Evolutionary conservation across 2,113 vertebrate genomes (phyloP).

Genomic region (Seriola quinqueradiata): DNA sequence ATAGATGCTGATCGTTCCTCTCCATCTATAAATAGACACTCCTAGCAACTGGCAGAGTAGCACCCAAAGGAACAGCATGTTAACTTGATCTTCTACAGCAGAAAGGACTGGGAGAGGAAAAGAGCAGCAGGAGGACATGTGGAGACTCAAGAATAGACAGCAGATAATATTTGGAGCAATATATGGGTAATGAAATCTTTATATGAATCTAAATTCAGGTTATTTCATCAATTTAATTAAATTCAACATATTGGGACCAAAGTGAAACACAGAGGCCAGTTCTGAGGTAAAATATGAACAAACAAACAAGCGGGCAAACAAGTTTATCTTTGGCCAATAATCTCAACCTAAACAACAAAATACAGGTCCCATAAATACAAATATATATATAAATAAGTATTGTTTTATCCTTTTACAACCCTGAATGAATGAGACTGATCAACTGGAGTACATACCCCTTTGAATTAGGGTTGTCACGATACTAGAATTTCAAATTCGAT

Average conservation of each 20-base stretch:
- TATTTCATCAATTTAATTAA: slow-evolving; percentile 14
- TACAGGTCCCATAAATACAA: not conserved
- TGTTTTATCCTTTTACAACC: not conserved
- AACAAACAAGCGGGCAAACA: not conserved
- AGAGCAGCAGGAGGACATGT: slow-evolving; percentile 8
- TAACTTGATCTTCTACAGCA: slow-evolving; percentile 60
- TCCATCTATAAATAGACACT: slow-evolving; percentile 73
- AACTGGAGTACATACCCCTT: not conserved
- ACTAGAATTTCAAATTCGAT: no score
- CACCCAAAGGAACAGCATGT: slow-evolving; percentile 65
- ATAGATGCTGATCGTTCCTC: slow-evolving; percentile 64
- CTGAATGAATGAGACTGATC: not conserved
- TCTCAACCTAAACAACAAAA: not conserved
- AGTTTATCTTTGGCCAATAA: not conserved
- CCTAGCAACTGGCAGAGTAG: slow-evolving; percentile 63
- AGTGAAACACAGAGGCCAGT: not conserved
- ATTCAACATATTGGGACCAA: not conserved
- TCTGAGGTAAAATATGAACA: slow-evolving; percentile 1
- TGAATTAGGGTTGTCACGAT: no score
- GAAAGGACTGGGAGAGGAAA: slow-evolving; percentile 9
- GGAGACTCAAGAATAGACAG: slow-evolving; percentile 22
- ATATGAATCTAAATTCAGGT: not conserved
- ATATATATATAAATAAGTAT: not conserved
- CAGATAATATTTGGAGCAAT: not conserved
- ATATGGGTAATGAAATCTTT: not conserved